A percentile compares a stretch with the other conserved stretches of the same genome.
Evolutionary conservation across 2,113 vertebrate species (phyloP).

Genomic region (Takifugu flavidus): DNA sequence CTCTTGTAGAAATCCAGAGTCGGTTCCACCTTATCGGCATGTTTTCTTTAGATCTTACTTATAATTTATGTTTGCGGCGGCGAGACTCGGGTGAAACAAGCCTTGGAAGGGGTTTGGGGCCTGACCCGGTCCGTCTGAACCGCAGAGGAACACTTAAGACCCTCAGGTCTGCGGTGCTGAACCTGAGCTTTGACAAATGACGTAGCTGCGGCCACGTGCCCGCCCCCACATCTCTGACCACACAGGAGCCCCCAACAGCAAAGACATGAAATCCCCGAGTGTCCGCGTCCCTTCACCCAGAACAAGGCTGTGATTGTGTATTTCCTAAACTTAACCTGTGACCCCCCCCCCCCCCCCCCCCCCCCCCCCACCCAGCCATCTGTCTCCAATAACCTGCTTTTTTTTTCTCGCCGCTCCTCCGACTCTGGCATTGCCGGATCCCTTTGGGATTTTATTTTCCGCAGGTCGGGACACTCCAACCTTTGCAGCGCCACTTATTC

Average conservation of each 20-base stretch:
- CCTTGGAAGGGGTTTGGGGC: not conserved
- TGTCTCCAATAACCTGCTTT: conserved; percentile 44
- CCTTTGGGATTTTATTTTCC: too few relatives aligned
- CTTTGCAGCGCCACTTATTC: too few relatives aligned
- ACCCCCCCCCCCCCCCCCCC: conserved; percentile 35
- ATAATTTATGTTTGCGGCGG: not conserved
- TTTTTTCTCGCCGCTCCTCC: not conserved
- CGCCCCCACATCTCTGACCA: not conserved
- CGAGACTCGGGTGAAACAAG: conserved; percentile 8
- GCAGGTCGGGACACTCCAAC: too few relatives aligned
- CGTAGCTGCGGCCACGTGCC: conserved; percentile 23
- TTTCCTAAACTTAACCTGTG: conserved; percentile 66
- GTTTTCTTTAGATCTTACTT: not conserved
- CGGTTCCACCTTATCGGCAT: not conserved
- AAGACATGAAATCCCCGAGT: conserved; percentile 44
- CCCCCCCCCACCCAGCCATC: too few relatives aligned
- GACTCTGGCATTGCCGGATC: too few relatives aligned
- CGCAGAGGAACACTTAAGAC: conserved; percentile 21
- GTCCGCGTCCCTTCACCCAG: conserved; percentile 41
- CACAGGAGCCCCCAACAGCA: conserved; percentile 36
- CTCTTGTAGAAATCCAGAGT: too few relatives aligned
- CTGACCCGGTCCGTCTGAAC: conserved; percentile 8
- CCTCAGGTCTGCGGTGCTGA: conserved; percentile 28
- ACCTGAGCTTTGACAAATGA: conserved; percentile 51
- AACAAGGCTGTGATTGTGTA: conserved; percentile 59